phyloP scores from a whole-genome alignment of 2,797 vertebrate genomes.

The Erpetoichthys calabaricus region DNA sequence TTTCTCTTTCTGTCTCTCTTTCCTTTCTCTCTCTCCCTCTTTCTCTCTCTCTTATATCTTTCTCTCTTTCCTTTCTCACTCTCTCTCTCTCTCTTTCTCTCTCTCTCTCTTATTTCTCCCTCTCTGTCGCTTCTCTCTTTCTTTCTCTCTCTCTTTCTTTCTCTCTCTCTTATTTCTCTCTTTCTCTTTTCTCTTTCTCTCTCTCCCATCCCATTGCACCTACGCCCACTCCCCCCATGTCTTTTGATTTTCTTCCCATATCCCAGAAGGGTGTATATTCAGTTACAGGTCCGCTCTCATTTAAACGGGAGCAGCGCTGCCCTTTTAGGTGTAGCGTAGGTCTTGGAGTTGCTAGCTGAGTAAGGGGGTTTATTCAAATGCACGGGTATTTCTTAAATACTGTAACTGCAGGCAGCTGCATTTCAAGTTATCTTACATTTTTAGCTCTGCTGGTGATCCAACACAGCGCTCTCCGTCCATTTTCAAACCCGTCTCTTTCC shows the following conservation, averaged over 20 bases:
- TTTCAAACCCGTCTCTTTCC: no score
- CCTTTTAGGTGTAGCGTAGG: no score
- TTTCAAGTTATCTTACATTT: no score
- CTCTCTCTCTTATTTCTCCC: background rate
- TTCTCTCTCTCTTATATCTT: background rate
- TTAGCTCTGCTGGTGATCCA: no score
- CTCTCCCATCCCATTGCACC: background rate
- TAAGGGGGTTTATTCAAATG: no score
- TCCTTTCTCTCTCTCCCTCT: slow-evolving; percentile 2
- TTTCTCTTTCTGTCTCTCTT: background rate
- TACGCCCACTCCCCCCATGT: background rate
- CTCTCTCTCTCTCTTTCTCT: background rate
- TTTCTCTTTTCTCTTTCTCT: background rate
- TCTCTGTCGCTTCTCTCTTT: slow-evolving; percentile 3
- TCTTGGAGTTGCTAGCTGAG: no score
- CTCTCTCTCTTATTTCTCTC: background rate
- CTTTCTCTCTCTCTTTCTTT: slow-evolving; percentile 1
- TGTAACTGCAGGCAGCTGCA: no score
- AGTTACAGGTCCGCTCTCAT: no score
- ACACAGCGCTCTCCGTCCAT: no score
- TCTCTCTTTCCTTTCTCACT: background rate
- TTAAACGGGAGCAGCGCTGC: no score
- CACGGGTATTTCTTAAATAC: no score
- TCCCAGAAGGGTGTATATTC: no score
- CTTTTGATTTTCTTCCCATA: background rate